Conservation (phyloP, 2,113 vertebrate genomes). For the Motacilla tschutschensis region DNA sequence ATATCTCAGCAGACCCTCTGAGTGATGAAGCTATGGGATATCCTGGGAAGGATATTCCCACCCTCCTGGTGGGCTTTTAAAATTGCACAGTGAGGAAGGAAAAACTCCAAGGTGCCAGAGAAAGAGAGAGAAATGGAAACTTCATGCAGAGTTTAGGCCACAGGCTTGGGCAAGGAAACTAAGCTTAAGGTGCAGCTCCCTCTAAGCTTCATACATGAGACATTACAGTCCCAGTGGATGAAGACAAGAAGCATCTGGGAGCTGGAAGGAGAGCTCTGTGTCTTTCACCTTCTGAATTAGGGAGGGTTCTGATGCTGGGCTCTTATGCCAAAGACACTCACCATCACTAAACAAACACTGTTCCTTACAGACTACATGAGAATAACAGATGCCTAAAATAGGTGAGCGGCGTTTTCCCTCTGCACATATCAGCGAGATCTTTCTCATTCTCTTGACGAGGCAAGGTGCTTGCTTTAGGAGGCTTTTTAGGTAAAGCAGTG, state of each 20-base stretch:
- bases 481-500: background rate
- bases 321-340: background rate
- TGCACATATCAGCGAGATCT: background rate
- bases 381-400: background rate
- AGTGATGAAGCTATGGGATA: background rate
- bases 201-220: background rate
- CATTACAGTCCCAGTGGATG: background rate
- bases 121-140: background rate
- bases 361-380: background rate
- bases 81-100: background rate
- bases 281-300: background rate
- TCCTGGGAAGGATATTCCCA: background rate
- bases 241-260: background rate
- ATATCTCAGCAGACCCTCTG: background rate
- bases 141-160: background rate
- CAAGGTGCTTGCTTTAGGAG: background rate
- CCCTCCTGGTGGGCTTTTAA: background rate
- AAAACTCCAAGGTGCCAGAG: background rate
- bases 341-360: background rate
- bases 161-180: background rate
- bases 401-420: background rate
- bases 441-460: background rate
- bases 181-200: background rate
- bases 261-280: background rate
- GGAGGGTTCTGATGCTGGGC: background rate